These are phyloP conservation scores for Denticeps clupeoides DNA, from an alignment of 2,797 vertebrate genomes.

Conservation along the genomic window DNA sequence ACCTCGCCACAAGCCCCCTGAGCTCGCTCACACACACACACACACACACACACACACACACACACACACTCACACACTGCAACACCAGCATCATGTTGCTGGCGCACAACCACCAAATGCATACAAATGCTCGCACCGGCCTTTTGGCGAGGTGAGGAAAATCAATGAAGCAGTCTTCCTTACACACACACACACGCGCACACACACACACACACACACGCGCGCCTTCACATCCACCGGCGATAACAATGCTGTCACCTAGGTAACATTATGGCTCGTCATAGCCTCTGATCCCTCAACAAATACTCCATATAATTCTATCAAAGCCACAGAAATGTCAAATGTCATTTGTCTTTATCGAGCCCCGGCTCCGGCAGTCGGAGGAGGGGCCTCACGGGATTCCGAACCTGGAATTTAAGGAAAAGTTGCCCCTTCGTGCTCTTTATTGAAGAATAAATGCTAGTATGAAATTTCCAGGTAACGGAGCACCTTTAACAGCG, in stretches of 20 bases:
- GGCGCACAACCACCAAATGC: neutral
- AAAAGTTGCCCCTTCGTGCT: too few species aligned
- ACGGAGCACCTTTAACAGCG: too few species aligned
- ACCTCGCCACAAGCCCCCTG: too few species aligned
- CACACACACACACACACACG: conserved; percentile 9
- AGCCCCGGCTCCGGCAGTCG: conserved; percentile 23
- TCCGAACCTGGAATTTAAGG: neutral
- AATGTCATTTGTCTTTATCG: conserved; percentile 44
- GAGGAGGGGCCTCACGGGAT: too few species aligned
- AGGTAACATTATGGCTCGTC: conserved; percentile 39
- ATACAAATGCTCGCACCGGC: neutral
- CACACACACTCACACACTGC: neutral
- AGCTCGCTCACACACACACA: conserved; percentile 15
- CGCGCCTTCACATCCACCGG: conserved; percentile 15
- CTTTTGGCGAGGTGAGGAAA: too few species aligned
- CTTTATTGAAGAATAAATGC: too few species aligned
- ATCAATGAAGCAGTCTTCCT: neutral
- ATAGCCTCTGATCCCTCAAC: conserved; percentile 40
- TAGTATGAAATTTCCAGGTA: too few species aligned
- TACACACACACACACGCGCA: neutral
- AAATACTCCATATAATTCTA: conserved; percentile 44
- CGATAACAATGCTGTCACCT: conserved; percentile 41
- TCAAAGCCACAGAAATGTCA: conserved; percentile 39
- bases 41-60: neutral
- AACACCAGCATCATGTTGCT: neutral